phyloP scores from a whole-genome alignment of 2,797 vertebrate species.

The Sciurus carolinensis region DNA sequence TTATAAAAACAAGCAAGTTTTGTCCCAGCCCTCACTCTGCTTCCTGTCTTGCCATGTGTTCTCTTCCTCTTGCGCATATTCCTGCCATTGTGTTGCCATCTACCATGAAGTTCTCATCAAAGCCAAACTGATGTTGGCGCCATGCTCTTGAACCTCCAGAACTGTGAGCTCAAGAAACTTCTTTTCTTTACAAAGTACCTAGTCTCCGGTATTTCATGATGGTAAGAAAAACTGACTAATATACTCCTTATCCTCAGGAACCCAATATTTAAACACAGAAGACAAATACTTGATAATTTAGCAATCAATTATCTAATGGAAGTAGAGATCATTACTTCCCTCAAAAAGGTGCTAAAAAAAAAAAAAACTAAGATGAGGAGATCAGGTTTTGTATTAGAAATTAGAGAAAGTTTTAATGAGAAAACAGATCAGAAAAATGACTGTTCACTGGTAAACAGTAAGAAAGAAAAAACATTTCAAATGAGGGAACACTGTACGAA shows the following conservation, averaged over 20 bases:
- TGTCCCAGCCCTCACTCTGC: neutral
- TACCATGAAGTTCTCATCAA: neutral
- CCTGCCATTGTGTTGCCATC: neutral
- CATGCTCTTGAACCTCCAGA: neutral
- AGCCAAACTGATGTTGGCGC: neutral
- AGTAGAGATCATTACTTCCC: neutral
- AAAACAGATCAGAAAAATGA: slow-evolving; percentile 13
- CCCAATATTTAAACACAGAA: slow-evolving; percentile 14
- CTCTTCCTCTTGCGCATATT: neutral
- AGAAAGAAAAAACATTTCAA: neutral
- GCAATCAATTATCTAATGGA: neutral
- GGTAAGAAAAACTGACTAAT: neutral
- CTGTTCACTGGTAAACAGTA: neutral
- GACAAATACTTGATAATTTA: slow-evolving; percentile 23
- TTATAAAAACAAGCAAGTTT: neutral
- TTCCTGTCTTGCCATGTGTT: neutral
- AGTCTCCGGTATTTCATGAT: neutral
- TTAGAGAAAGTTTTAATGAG: neutral
- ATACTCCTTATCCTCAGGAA: neutral
- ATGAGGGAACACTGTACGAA: neutral
- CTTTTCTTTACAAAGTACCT: neutral
- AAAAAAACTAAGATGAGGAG: neutral
- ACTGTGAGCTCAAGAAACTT: neutral
- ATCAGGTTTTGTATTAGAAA: neutral
- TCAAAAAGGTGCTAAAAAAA: neutral